Conservation (phyloP, 1,140 invertebrate species). For the Cylas formicarius region DNA sequence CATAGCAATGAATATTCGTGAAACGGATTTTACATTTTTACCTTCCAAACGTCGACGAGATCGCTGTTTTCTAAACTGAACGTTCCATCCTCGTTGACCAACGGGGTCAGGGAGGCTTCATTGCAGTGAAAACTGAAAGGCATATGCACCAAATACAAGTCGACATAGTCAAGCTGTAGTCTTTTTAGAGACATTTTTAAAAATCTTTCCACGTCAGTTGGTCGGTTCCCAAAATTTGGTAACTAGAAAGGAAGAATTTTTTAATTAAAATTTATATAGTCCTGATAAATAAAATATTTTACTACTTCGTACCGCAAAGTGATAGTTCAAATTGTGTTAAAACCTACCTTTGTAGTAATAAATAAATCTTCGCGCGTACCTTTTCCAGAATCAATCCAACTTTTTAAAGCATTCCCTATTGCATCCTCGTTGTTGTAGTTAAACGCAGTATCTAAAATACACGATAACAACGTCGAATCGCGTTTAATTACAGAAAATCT, state of each 20-base stretch:
- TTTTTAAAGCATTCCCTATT: conserved; percentile 53
- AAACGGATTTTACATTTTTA: conserved; percentile 22
- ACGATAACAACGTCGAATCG: neutral
- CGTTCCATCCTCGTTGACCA: conserved; percentile 40
- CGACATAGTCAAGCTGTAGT: conserved; percentile 58
- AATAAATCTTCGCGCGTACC: conserved; percentile 57
- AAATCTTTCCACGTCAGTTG: conserved; percentile 52
- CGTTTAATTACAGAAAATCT: neutral
- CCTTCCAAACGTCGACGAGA: conserved; percentile 45
- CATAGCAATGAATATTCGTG: neutral
- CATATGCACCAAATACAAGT: conserved; percentile 64
- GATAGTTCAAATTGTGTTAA: conserved; percentile 43
- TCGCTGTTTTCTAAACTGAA: conserved; percentile 39
- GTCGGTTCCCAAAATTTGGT: conserved; percentile 49
- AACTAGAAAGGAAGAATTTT: conserved; percentile 39
- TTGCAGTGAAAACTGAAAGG: conserved; percentile 51
- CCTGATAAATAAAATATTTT: neutral
- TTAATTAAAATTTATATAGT: too few relatives aligned
- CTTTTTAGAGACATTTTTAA: conserved; percentile 52
- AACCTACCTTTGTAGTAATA: conserved; percentile 55
- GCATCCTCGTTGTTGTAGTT: conserved; percentile 58
- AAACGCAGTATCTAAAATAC: conserved; percentile 51
- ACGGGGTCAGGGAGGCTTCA: conserved; percentile 34
- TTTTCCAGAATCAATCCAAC: conserved; percentile 49
- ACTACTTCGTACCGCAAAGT: neutral